phyloP scores from a whole-genome alignment of 2,888 invertebrate species.

The Lymantria monacha region DNA sequence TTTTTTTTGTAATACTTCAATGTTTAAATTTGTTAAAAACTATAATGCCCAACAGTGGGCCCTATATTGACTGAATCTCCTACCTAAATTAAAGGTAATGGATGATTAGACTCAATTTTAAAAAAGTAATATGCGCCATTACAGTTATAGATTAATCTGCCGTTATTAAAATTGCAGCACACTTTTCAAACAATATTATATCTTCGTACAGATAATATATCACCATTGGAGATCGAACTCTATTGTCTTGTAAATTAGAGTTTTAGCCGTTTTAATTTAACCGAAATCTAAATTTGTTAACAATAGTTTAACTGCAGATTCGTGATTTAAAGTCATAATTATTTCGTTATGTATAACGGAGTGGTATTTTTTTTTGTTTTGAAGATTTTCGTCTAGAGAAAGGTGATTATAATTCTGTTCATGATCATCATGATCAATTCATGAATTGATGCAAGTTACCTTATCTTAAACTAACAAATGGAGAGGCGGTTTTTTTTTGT shows the following conservation, averaged over 20 bases:
- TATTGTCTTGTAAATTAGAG: not conserved
- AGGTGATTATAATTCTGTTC: not conserved
- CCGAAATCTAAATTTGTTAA: not conserved
- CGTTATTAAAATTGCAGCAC: constrained; percentile 39
- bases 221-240: constrained; percentile 6
- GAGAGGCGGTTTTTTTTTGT: too few relatives aligned
- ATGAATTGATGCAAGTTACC: too few relatives aligned
- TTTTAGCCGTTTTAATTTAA: not conserved
- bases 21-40: too few relatives aligned
- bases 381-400: not conserved
- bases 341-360: constrained; percentile 20
- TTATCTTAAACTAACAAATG: too few relatives aligned
- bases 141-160: constrained; percentile 33
- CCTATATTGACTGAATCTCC: too few relatives aligned
- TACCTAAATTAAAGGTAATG: too few relatives aligned
- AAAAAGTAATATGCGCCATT: constrained; percentile 16
- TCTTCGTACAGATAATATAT: constrained; percentile 2
- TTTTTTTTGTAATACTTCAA: too few relatives aligned
- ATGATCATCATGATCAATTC: too few relatives aligned
- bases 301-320: constrained; percentile 32
- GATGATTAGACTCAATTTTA: too few relatives aligned
- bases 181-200: constrained; percentile 18
- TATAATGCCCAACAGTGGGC: too few relatives aligned
- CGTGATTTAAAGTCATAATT: constrained; percentile 37
- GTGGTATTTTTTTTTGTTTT: not conserved